Evolutionary conservation across 2,888 invertebrate genomes (phyloP).

Genomic region (Drosophila aldrichi): DNA sequence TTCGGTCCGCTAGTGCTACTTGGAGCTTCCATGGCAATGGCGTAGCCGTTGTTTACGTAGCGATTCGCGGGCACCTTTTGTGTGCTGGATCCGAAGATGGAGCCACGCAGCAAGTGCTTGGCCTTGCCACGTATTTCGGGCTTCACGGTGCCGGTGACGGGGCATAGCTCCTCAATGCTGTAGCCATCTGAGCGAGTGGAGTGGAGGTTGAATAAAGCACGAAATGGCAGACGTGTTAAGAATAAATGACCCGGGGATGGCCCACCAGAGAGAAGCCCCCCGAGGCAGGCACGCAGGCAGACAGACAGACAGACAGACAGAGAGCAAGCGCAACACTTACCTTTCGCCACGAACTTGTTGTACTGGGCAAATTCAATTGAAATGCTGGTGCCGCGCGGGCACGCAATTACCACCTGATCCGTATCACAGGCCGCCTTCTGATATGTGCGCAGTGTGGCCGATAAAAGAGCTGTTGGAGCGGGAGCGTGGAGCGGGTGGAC

Average conservation of each 20-base stretch:
- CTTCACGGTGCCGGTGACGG: conserved; percentile 52
- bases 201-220: conserved; percentile 41
- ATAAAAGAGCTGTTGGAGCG: conserved; percentile 90
- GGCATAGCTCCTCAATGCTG: conserved; percentile 84
- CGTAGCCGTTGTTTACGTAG: conserved; percentile 74
- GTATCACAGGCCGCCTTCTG: conserved; percentile 97
- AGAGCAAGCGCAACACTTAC: conserved; percentile 66
- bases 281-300: not conserved
- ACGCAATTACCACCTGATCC: conserved; percentile 93
- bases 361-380: conserved; percentile 96
- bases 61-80: conserved; percentile 81
- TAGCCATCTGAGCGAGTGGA: conserved; percentile 78
- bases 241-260: conserved; percentile 41
- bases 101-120: conserved; percentile 82
- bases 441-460: conserved; percentile 95
- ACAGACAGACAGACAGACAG: not conserved
- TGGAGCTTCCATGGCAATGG: conserved; percentile 44
- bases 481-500: not conserved
- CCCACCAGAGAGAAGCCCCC: conserved; percentile 13
- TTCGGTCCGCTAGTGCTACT: conserved; percentile 49
- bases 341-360: conserved; percentile 84
- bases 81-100: conserved; percentile 80
- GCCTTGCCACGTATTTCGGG: conserved; percentile 79
- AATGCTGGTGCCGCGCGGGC: conserved; percentile 97
- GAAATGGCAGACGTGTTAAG: conserved; percentile 54